A percentile compares a stretch with the other conserved stretches of the same genome.
Conservation (phyloP, 2,888 invertebrate genomes). For the Cryptus viduatorius region DNA sequence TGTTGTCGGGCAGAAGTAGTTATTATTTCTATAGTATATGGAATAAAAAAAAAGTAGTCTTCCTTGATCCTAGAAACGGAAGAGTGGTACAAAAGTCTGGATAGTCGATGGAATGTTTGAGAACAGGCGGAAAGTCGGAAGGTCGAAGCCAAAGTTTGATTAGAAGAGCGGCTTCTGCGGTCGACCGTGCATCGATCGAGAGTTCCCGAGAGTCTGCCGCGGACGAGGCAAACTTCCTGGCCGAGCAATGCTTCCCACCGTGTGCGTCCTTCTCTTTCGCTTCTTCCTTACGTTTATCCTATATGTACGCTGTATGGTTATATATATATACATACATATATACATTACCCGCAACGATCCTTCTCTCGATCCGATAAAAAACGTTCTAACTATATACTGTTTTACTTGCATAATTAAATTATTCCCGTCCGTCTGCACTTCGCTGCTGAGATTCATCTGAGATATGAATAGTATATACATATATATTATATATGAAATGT, state of each 20-base stretch:
- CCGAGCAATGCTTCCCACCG: constrained; percentile 26
- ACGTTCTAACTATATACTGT: constrained; percentile 12
- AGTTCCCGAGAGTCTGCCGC: constrained; percentile 60
- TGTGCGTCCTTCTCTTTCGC: constrained; percentile 2
- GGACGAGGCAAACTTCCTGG: constrained; percentile 61
- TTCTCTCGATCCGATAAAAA: neutral
- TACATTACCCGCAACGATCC: neutral
- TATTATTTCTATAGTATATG: neutral
- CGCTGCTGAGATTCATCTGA: constrained; percentile 28
- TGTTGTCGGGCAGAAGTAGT: neutral
- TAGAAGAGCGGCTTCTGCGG: constrained; percentile 63
- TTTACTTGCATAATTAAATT: constrained; percentile 49
- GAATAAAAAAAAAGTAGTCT: constrained; percentile 14
- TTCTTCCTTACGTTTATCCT: constrained; percentile 24
- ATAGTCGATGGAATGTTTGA: constrained; percentile 18
- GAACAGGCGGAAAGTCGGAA: constrained; percentile 33
- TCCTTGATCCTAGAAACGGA: constrained; percentile 43
- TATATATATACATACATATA: neutral
- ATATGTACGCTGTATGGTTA: neutral
- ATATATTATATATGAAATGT: neutral
- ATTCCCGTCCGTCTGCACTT: constrained; percentile 8
- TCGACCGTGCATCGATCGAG: constrained; percentile 63
- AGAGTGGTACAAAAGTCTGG: constrained; percentile 28
- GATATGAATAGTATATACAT: neutral
- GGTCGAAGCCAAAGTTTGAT: constrained; percentile 68